phyloP scores from a whole-genome alignment of 2,113 vertebrate species.

The Hydrolagus affinis region DNA sequence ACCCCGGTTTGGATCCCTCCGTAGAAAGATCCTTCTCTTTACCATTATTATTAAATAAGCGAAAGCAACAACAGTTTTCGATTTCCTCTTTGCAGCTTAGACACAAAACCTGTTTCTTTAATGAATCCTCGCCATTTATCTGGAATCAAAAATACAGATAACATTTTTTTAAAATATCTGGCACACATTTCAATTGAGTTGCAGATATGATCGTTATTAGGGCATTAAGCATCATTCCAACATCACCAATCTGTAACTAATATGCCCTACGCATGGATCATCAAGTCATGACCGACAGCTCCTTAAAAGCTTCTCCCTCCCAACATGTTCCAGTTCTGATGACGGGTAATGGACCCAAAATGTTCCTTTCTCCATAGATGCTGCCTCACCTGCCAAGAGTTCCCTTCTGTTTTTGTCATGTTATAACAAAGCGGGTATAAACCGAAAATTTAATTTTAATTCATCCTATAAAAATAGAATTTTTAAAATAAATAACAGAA shows the following conservation, averaged over 20 bases:
- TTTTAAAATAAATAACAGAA: background rate
- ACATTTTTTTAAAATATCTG: background rate
- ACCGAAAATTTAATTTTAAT: no score
- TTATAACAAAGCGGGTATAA: no score
- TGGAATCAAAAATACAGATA: background rate
- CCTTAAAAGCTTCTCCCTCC: no score
- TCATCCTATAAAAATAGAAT: background rate
- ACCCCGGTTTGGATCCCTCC: background rate
- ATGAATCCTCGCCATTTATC: background rate
- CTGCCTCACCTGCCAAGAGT: no score
- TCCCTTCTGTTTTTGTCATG: no score
- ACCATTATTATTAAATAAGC: background rate
- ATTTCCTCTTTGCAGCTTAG: conserved; percentile 19
- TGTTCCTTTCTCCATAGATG: no score
- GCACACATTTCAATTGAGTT: background rate
- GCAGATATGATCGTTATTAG: background rate
- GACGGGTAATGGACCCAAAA: no score
- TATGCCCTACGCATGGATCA: no score
- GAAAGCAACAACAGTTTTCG: conserved; percentile 17
- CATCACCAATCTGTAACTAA: no score
- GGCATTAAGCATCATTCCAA: background rate
- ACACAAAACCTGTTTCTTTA: conserved; percentile 3
- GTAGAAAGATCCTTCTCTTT: background rate
- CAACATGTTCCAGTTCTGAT: no score
- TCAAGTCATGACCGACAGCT: no score